Conservation (phyloP, 2,113 vertebrate genomes). For the Brachypodius melanocephalos region DNA sequence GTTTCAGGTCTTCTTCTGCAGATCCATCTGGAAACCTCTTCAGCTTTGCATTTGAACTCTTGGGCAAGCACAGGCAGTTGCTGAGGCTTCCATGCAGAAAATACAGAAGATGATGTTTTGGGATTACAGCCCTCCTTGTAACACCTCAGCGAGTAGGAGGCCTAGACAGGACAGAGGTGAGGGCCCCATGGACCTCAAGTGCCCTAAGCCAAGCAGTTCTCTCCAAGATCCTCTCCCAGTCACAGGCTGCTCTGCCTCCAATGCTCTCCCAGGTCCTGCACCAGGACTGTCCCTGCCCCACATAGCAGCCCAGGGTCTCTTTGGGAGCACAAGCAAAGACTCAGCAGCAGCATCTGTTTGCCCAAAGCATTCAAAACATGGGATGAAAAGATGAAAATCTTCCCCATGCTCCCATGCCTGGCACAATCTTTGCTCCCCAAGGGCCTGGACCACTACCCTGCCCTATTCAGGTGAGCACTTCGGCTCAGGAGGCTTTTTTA, state of each 20-base stretch:
- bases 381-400: not conserved
- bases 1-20: not conserved
- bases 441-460: not conserved
- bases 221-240: not conserved
- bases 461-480: not conserved
- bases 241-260: not conserved
- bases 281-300: not conserved
- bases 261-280: not conserved
- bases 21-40: not conserved
- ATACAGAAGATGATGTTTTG: not conserved
- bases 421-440: not conserved
- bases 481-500: not conserved
- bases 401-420: accelerated
- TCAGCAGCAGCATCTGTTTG: not conserved
- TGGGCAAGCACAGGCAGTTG: not conserved
- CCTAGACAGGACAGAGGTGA: not conserved
- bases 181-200: not conserved
- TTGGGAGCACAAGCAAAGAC: not conserved
- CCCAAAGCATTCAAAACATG: not conserved
- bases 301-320: not conserved
- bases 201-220: not conserved
- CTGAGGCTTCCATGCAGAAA: not conserved
- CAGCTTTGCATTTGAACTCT: not conserved
- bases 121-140: not conserved
- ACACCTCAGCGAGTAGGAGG: not conserved